phyloP scores from a whole-genome alignment of 1,140 invertebrate genomes.

The Ylistrum balloti region DNA sequence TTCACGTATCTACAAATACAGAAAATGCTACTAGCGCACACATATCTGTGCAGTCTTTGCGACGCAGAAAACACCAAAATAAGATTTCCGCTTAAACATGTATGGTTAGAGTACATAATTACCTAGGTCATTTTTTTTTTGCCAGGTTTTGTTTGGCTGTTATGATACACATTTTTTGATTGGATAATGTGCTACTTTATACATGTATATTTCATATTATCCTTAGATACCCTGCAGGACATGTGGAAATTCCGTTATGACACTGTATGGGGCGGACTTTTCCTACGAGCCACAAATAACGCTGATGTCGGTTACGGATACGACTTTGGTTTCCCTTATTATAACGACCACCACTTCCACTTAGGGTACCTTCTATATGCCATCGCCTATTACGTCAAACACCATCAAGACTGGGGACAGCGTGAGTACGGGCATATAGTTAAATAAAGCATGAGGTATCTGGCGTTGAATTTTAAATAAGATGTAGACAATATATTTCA shows the following conservation, averaged over 20 bases:
- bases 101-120: no score
- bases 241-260: constrained; percentile 76
- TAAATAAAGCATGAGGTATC: no score
- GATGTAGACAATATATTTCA: no score
- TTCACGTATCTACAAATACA: no score
- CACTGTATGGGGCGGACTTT: constrained; percentile 76
- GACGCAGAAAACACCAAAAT: no score
- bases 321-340: constrained; percentile 77
- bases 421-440: constrained; percentile 60
- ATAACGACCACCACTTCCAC: constrained; percentile 79
- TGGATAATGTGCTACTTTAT: background rate
- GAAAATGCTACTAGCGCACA: no score
- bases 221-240: constrained; percentile 69
- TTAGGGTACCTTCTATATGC: constrained; percentile 78
- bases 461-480: no score
- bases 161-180: background rate
- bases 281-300: constrained; percentile 68
- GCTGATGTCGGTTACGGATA: constrained; percentile 64
- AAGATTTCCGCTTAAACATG: no score
- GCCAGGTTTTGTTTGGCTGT: no score
- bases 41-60: no score
- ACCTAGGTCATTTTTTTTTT: no score
- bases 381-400: constrained; percentile 72
- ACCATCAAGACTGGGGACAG: constrained; percentile 69
- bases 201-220: no score